phyloP scores from a whole-genome alignment of 2,797 vertebrate genomes.

The Myotis planiceps region DNA sequence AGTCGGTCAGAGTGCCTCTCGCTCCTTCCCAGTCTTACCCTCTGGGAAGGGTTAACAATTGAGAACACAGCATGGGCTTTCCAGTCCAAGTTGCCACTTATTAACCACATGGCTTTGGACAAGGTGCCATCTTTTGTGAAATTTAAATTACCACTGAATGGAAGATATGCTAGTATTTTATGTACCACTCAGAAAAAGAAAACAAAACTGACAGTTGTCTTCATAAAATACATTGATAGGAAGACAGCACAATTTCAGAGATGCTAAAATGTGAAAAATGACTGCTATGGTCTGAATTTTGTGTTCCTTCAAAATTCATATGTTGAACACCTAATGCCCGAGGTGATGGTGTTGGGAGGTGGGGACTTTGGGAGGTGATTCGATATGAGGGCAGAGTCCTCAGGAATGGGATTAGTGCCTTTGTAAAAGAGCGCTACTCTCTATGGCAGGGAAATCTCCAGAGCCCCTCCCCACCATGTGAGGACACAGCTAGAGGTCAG shows the following conservation, averaged over 20 bases:
- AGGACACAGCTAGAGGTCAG: not conserved
- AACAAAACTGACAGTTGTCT: slow-evolving; percentile 27
- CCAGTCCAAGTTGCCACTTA: not conserved
- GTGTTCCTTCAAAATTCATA: not conserved
- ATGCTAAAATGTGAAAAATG: not conserved
- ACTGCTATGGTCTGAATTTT: not conserved
- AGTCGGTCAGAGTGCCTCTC: not conserved
- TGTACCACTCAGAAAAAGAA: slow-evolving; percentile 47
- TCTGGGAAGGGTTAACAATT: not conserved
- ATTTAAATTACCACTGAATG: not conserved
- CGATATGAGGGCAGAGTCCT: not conserved
- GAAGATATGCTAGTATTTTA: not conserved
- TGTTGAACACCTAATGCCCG: not conserved
- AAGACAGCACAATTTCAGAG: not conserved
- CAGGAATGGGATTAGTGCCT: not conserved
- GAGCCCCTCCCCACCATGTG: not conserved
- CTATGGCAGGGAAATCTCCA: not conserved
- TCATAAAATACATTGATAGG: not conserved
- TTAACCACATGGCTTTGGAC: not conserved
- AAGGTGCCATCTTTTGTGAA: not conserved
- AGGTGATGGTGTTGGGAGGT: not conserved
- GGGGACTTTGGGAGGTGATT: not conserved
- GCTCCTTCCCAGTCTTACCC: not conserved
- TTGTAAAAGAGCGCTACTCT: not conserved
- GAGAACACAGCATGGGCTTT: not conserved